Percentiles rank a stretch among this genome's conserved stretches.
phyloP scores from a whole-genome alignment of 2,797 vertebrate genomes.

The Lepilemur septentrionalis region DNA sequence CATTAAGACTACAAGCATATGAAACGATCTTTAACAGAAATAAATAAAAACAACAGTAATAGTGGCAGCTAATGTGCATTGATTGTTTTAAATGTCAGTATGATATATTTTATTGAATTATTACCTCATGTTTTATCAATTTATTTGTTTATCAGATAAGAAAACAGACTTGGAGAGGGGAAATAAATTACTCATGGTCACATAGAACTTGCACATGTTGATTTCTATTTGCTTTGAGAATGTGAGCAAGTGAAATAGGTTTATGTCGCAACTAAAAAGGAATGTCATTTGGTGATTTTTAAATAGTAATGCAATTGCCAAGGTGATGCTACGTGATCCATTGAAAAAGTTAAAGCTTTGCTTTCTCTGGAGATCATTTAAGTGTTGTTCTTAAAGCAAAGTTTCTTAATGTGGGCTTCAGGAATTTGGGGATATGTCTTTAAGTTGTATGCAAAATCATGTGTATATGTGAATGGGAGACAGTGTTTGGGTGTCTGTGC shows the following conservation, averaged over 20 bases:
- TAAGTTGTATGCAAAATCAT: not conserved
- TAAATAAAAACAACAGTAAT: not conserved
- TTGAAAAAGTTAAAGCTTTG: not conserved
- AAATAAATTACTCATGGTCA: not conserved
- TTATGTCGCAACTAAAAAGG: not conserved
- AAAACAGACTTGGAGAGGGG: not conserved
- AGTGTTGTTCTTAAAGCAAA: not conserved
- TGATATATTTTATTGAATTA: not conserved
- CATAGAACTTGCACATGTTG: not conserved
- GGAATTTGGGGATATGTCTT: not conserved
- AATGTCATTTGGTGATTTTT: not conserved
- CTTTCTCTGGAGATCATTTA: not conserved
- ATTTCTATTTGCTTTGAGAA: slow-evolving; percentile 25
- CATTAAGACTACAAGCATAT: not conserved
- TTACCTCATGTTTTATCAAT: not conserved
- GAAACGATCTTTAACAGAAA: not conserved
- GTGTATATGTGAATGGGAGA: not conserved
- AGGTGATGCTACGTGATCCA: not conserved
- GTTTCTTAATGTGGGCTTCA: not conserved
- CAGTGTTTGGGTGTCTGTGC: not conserved
- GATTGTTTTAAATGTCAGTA: not conserved
- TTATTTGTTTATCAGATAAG: not conserved
- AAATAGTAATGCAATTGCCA: not conserved
- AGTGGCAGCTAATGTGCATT: not conserved
- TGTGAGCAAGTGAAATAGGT: not conserved